Base-by-base conservation (phyloP, 2,797 vertebrate species). In the Crocodylus rhombifer region DNA sequence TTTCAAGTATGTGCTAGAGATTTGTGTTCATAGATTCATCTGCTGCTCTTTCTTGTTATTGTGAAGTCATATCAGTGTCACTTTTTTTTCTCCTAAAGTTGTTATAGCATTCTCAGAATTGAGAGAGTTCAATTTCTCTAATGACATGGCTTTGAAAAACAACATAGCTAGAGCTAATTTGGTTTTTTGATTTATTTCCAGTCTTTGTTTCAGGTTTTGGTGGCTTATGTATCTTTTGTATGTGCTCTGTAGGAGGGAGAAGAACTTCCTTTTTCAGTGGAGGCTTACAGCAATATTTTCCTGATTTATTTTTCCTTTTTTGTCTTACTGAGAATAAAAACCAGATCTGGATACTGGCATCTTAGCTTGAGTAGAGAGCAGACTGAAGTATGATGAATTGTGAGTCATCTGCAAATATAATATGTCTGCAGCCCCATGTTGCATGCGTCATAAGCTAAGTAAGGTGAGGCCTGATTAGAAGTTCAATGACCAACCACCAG, bases 111-210 rank as follows among this genome's bases (percentile, higher is more conserved):
- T 94, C 71, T 90, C 77, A 73, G 89, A 94, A 92, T 1, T 78
- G 80, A 87, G 62, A 88, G 36, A 79, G 77, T 86, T 93, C 79
- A 91, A 67, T 96, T 90, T 83, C 86, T 80, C 64, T 91, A 78
- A 82, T 89, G 89, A 94, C 62, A 83, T 15, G 25, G 83, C 67
- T 65, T 74, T 84, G 80, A 65, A 87, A 91, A 96, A 78, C 69
- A 80, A 88, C 2, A 2, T 78, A 91, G 57, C 77, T 73, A 87
- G 87, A 91, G 30, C 67, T 13, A 86, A 86, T 94, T 94, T 94
- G 36, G 36, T 62, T 42, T 85, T 67, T 75, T 88, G 88, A 93
- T 73, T 92, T 84, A 88, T 87, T 95, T 94, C 89, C 90, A 95
- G 78, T 82, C 63, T 92, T 82, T 96, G 86, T 94, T 94, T 93